phyloP scores from a whole-genome alignment of 2,888 invertebrate species.

The Agonopterix arenella region DNA sequence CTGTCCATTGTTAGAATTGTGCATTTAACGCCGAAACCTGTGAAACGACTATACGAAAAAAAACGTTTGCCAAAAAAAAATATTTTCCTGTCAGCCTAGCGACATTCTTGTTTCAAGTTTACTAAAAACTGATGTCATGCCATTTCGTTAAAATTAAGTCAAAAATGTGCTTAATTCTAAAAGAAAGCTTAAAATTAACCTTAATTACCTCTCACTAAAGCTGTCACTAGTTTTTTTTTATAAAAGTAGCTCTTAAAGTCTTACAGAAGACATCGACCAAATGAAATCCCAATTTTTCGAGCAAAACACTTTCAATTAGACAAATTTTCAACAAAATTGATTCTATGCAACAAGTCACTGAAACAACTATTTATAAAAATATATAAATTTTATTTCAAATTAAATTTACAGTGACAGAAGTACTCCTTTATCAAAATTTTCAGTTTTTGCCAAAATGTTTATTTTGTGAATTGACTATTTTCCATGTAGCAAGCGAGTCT shows the following conservation, averaged over 20 bases:
- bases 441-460: too few species aligned
- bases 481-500: too few species aligned
- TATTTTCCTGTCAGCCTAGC: too few species aligned
- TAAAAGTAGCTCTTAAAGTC: constrained; percentile 6
- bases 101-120: neutral
- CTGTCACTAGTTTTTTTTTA: constrained; percentile 36
- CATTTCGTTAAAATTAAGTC: neutral
- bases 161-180: constrained; percentile 43
- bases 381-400: constrained; percentile 71
- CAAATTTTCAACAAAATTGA: constrained; percentile 60
- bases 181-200: constrained; percentile 50
- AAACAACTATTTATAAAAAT: constrained; percentile 73
- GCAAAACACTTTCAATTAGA: constrained; percentile 26
- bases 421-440: constrained; percentile 23
- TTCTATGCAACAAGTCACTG: constrained; percentile 55
- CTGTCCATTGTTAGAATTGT: too few species aligned
- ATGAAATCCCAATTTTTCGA: constrained; percentile 8
- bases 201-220: constrained; percentile 53
- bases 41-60: too few species aligned
- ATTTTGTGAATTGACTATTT: neutral
- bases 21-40: too few species aligned
- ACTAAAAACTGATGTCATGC: neutral
- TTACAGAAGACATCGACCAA: constrained; percentile 7
- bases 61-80: too few species aligned
- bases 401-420: constrained; percentile 39